Percentiles rank a stretch among this genome's conserved stretches.
Evolutionary conservation across 2,888 invertebrate genomes (phyloP).

Genomic region (Lutraria lutraria): DNA sequence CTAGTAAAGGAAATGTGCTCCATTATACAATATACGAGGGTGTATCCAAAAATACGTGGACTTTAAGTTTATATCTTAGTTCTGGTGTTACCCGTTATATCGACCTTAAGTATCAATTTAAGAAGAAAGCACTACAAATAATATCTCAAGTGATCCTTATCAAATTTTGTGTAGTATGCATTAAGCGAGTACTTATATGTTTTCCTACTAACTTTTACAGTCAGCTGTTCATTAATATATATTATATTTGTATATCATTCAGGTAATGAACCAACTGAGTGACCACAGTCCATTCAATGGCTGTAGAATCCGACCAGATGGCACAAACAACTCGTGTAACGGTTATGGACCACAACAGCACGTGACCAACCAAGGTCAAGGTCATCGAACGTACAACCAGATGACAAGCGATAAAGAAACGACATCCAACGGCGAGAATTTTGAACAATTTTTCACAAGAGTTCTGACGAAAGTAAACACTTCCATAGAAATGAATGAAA

Average conservation of each 20-base stretch:
- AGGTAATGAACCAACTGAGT: slow-evolving; percentile 73
- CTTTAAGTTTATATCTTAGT: too few species aligned
- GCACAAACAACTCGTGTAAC: slow-evolving; percentile 50
- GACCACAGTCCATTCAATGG: slow-evolving; percentile 65
- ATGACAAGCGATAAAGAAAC: slow-evolving; percentile 25
- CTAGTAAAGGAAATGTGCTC: too few species aligned
- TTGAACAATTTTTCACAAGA: slow-evolving; percentile 90
- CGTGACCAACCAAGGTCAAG: slow-evolving; percentile 38
- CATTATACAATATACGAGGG: too few species aligned
- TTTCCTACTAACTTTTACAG: too few species aligned
- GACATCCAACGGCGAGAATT: slow-evolving; percentile 74
- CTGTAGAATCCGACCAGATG: slow-evolving; percentile 61
- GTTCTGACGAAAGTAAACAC: slow-evolving; percentile 91
- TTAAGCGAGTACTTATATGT: too few species aligned
- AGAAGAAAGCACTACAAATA: too few species aligned
- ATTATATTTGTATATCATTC: slow-evolving; percentile 9
- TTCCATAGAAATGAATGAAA: slow-evolving; percentile 93
- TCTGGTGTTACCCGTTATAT: too few species aligned
- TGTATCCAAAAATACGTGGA: too few species aligned
- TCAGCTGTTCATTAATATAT: too few species aligned
- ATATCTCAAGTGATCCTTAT: too few species aligned
- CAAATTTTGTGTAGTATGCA: too few species aligned
- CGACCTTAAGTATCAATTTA: too few species aligned
- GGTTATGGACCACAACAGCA: slow-evolving; percentile 55
- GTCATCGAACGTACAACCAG: slow-evolving; percentile 8